These are phyloP conservation scores for Drosophila suboccidentalis DNA, from an alignment of 2,888 invertebrate species.

Conservation along the genomic window DNA sequence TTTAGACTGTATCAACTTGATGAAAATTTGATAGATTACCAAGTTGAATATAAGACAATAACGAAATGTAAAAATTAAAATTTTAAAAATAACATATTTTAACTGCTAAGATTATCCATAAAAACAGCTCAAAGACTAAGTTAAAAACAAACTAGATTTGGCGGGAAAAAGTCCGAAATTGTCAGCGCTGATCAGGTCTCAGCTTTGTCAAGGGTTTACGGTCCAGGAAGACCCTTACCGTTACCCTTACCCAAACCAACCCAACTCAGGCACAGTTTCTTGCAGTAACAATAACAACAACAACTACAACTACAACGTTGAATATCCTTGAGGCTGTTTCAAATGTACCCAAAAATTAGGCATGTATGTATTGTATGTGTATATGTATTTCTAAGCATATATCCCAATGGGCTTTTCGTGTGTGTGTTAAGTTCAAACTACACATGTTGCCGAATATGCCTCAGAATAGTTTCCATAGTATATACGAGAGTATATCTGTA, in stretches of 20 bases:
- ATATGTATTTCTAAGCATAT: slow-evolving; percentile 29
- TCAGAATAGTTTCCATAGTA: slow-evolving; percentile 63
- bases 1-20: no score
- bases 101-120: no score
- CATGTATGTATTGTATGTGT: slow-evolving; percentile 7
- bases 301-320: slow-evolving; percentile 24
- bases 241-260: slow-evolving; percentile 16
- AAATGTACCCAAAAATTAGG: slow-evolving; percentile 41
- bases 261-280: slow-evolving; percentile 61
- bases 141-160: neutral
- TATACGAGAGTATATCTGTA: slow-evolving; percentile 8
- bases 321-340: slow-evolving; percentile 71
- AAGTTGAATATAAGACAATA: no score
- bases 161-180: neutral
- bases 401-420: slow-evolving; percentile 31
- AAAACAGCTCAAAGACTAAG: neutral
- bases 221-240: slow-evolving; percentile 15
- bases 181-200: slow-evolving; percentile 5
- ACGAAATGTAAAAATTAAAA: no score
- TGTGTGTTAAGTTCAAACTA: slow-evolving; percentile 58
- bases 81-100: no score
- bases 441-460: slow-evolving; percentile 66
- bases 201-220: slow-evolving; percentile 28
- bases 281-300: slow-evolving; percentile 43
- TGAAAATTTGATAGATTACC: no score